phyloP scores from a whole-genome alignment of 2,888 invertebrate genomes.

The Neoascia interrupta region DNA sequence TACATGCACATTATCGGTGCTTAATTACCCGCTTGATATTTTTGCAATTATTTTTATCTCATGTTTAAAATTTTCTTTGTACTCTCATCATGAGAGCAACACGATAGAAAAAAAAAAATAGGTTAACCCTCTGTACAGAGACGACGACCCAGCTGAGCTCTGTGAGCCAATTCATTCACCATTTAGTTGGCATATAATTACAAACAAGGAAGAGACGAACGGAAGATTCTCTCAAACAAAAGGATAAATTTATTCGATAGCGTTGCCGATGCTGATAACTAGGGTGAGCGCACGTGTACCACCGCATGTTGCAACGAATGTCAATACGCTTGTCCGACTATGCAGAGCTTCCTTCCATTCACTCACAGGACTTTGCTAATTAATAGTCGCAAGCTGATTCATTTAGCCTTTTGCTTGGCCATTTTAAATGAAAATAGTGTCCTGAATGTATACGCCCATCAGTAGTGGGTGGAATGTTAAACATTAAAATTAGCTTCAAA shows the following conservation, averaged over 20 bases:
- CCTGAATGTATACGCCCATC: constrained; percentile 20
- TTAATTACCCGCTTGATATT: constrained; percentile 69
- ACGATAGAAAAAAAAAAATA: constrained; percentile 53
- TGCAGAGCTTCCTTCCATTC: constrained; percentile 9
- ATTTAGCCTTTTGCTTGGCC: constrained; percentile 48
- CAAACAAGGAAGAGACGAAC: constrained; percentile 23
- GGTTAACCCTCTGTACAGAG: constrained; percentile 23
- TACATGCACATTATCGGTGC: constrained; percentile 9
- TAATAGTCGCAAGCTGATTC: constrained; percentile 61
- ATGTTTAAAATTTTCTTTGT: constrained; percentile 49
- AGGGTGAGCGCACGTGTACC: not conserved
- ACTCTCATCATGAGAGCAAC: constrained; percentile 41
- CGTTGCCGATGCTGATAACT: too few relatives aligned
- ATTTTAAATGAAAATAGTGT: constrained; percentile 8
- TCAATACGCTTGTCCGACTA: constrained; percentile 1
- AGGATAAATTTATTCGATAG: too few relatives aligned
- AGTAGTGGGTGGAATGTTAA: constrained; percentile 55
- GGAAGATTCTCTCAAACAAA: constrained; percentile 23
- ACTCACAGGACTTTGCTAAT: constrained; percentile 36
- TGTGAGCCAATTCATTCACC: constrained; percentile 20
- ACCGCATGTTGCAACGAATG: constrained; percentile 10
- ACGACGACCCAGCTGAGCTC: constrained; percentile 13
- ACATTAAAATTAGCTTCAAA: constrained; percentile 64
- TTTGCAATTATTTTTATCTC: constrained; percentile 68
- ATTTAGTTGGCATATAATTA: constrained; percentile 61